Evolutionary conservation across 1,140 invertebrate species (phyloP), one percentile per base, ranked within the genome.

Genomic region (Dufourea novaeangliae): DNA sequence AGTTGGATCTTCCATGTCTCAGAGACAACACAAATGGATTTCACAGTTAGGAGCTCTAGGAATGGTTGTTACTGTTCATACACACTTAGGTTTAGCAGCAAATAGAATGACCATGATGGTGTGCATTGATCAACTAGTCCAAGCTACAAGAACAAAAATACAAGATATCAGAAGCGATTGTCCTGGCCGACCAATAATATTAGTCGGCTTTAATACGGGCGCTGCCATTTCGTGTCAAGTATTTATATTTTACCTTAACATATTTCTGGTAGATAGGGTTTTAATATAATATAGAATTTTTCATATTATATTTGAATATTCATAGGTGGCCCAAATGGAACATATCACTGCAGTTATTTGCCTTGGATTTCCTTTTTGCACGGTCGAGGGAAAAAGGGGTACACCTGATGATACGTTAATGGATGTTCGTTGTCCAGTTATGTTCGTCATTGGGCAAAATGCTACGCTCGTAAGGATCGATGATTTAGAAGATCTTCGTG

Each of bases 381-480:
- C 96, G 1, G 94, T 95, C 0, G 95, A 96, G 78, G 97, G 96
- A 5, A 94, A 94, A 79, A 90, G 97, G 70, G 97, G 97, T n/a
- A 94, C 95, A 67, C 94, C 96, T 0, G 96, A 97, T 82, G 97
- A 98, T 90, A 94, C 94, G 5, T 86, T 97, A 25, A 91, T 97
- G 83, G 96, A 97, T 78, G 93, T 95, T 50, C 94, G 94, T 81
- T 95, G 94, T 57, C 96, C 97, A 0, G 95, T 96, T 11, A 91
- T 97, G 80, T 97, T 97, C 92, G 93, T 97, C 1, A 94, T 97
- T 80, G 97, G 97, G 4, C 95, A 97, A 87, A 95, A 96, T 89
- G 94, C 96, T 0, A 94, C 93, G 91, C 88, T 88, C 67, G 93
- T 90, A 63, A 94, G 94, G 29, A 91, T 95, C 41, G 96, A 97